Conservation (phyloP, 2,888 invertebrate genomes). For the Tenthredo amoena region DNA sequence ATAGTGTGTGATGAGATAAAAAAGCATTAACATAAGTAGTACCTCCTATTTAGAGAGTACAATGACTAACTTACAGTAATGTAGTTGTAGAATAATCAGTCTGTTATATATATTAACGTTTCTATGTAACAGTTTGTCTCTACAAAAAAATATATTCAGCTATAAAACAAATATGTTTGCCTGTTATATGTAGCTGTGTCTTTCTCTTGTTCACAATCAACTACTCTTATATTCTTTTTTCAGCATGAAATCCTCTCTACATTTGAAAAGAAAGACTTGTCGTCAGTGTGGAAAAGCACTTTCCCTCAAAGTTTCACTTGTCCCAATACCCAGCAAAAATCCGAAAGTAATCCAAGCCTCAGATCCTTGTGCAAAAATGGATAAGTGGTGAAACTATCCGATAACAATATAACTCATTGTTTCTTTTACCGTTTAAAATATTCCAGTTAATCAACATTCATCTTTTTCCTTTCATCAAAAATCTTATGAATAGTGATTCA, state of each 20-base stretch:
- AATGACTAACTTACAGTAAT: not conserved
- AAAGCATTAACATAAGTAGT: not conserved
- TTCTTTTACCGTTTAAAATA: not conserved
- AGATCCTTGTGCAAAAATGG: not conserved
- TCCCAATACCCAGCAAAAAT: conserved; percentile 49
- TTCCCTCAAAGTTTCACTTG: conserved; percentile 52
- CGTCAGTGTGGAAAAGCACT: conserved; percentile 65
- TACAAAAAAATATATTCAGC: not conserved
- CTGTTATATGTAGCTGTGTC: not conserved
- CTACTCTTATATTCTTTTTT: conserved; percentile 45
- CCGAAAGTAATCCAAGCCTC: conserved; percentile 4
- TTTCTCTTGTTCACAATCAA: conserved; percentile 63
- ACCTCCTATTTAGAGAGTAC: not conserved
- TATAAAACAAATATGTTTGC: not conserved
- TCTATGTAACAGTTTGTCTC: not conserved
- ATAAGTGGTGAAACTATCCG: conserved; percentile 3
- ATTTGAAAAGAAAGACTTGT: conserved; percentile 61
- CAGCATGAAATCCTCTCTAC: conserved; percentile 32
- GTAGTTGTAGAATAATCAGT: not conserved
- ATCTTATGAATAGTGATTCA: not conserved
- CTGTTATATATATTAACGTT: not conserved
- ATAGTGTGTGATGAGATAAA: not conserved
- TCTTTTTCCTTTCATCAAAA: not conserved
- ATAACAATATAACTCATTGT: not conserved
- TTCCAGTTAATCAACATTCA: not conserved